Evolutionary conservation across 2,113 vertebrate genomes (phyloP).

Genomic region (Myocastor coypus): DNA sequence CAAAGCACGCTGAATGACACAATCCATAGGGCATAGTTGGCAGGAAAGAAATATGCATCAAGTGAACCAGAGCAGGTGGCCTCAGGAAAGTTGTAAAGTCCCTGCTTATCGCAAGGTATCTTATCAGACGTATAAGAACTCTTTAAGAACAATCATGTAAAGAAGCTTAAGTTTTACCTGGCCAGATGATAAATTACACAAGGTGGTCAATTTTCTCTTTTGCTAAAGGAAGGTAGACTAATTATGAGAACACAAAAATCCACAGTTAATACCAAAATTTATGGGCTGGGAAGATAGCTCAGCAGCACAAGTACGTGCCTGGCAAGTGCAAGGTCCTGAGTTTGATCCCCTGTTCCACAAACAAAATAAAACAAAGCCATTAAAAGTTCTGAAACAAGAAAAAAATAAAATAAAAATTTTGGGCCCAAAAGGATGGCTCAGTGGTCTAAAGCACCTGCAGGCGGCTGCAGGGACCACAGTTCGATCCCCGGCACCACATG

Average conservation of each 20-base stretch:
- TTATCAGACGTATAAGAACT: neutral
- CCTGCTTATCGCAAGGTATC: neutral
- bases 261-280: neutral
- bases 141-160: neutral
- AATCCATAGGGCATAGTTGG: neutral
- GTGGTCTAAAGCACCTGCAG: no score
- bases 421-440: no score
- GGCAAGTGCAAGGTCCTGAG: no score
- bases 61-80: neutral
- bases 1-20: neutral
- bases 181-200: neutral
- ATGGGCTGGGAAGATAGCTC: no score
- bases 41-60: neutral
- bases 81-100: neutral
- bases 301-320: no score
- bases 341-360: no score
- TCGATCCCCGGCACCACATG: no score
- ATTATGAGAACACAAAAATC: neutral
- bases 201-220: neutral
- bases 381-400: no score
- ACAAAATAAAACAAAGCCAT: no score
- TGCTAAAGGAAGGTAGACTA: slow-evolving; percentile 12
- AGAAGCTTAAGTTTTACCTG: neutral
- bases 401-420: no score
- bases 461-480: no score